These are phyloP conservation scores for Acipenser oxyrinchus DNA, from an alignment of 2,797 vertebrate genomes.

Conservation along the genomic window DNA sequence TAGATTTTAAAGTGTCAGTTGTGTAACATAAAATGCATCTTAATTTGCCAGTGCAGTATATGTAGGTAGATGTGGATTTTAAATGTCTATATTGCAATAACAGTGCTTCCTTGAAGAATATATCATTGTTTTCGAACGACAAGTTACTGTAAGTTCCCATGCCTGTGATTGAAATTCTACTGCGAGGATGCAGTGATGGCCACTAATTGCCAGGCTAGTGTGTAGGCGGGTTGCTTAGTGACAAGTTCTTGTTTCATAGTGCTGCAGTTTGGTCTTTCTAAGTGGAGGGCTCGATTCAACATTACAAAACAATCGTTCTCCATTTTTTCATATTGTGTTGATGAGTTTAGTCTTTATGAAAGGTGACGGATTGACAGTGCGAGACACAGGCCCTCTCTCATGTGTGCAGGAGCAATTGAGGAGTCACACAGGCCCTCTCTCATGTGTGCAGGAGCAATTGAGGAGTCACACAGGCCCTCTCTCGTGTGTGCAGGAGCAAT, in stretches of 20 bases:
- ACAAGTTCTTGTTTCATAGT: background rate
- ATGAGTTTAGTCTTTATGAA: conserved; percentile 13
- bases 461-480: too few species aligned
- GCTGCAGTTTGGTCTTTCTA: background rate
- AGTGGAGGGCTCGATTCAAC: background rate
- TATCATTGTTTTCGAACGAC: background rate
- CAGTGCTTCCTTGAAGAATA: background rate
- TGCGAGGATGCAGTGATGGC: background rate
- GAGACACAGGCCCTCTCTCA: conserved; percentile 8
- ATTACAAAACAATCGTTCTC: background rate
- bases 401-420: too few species aligned
- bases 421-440: too few species aligned
- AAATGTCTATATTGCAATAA: conserved; percentile 4
- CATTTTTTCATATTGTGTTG: conserved; percentile 1
- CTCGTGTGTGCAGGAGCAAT: too few species aligned
- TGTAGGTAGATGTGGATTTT: background rate
- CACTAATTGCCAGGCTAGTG: background rate
- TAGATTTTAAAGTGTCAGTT: too few species aligned
- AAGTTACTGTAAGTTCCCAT: background rate
- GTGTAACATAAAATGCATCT: too few species aligned
- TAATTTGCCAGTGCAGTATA: background rate
- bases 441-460: too few species aligned
- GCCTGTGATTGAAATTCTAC: background rate
- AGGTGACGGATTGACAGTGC: conserved; percentile 6
- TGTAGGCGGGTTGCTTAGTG: background rate